Conservation (phyloP, 2,797 vertebrate genomes). For the Liparis tanakae region DNA sequence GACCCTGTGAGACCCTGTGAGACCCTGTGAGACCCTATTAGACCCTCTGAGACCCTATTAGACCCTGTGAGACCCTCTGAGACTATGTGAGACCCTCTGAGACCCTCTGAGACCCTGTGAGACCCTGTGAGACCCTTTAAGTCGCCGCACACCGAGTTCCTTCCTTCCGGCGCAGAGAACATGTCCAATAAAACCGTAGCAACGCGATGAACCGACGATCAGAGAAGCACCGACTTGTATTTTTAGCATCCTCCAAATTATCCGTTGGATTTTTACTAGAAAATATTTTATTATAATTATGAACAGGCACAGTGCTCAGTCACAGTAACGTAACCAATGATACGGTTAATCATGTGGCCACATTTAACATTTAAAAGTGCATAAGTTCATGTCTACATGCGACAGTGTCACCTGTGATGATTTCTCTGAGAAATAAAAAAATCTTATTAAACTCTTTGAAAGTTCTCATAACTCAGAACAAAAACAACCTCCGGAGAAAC, state of each 20-base stretch:
- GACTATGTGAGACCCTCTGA: too few species aligned
- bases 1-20: too few species aligned
- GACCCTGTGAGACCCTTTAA: too few species aligned
- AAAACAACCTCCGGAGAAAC: conserved; percentile 27
- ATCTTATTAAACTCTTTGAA: not conserved
- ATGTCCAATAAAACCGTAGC: conserved; percentile 1
- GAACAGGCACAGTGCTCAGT: not conserved
- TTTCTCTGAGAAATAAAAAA: conserved; percentile 25
- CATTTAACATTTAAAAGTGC: not conserved
- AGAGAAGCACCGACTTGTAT: conserved; percentile 1
- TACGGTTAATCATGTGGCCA: too few species aligned
- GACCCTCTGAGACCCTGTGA: too few species aligned
- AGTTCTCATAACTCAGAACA: conserved; percentile 29
- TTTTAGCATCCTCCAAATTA: not conserved
- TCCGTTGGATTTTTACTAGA: not conserved
- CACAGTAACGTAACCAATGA: not conserved
- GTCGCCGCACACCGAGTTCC: too few species aligned
- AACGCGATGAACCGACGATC: not conserved
- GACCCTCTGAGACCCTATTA: too few species aligned
- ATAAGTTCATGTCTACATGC: not conserved
- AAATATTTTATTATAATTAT: not conserved
- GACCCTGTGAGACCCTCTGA: too few species aligned
- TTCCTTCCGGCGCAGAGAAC: too few species aligned
- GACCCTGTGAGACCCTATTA: too few species aligned
- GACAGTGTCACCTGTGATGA: conserved; percentile 3